phyloP scores from a whole-genome alignment of 1,140 invertebrate genomes.

The Ips nitidus region DNA sequence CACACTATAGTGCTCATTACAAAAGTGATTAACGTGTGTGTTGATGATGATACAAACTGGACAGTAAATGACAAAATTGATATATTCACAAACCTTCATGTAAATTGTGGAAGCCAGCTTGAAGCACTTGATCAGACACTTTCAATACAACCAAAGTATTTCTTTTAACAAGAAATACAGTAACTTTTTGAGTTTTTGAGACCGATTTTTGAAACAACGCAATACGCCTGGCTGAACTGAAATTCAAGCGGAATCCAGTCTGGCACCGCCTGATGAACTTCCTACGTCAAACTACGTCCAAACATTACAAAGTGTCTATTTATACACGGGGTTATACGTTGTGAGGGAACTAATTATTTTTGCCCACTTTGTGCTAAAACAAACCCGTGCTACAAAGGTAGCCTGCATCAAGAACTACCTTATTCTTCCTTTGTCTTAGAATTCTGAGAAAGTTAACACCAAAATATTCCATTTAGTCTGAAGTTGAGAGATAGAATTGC shows the following conservation, averaged over 20 bases:
- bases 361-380: neutral
- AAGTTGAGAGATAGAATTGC: neutral
- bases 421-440: neutral
- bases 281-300: constrained; percentile 31
- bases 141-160: neutral
- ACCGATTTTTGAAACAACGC: constrained; percentile 19
- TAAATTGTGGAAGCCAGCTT: too few species aligned
- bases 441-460: neutral
- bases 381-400: neutral
- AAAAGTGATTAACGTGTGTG: constrained; percentile 1
- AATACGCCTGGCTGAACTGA: constrained; percentile 13
- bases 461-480: neutral
- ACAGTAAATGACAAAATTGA: too few species aligned
- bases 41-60: neutral
- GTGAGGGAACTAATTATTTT: neutral
- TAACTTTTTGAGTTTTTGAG: neutral
- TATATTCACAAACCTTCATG: too few species aligned
- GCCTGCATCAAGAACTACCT: neutral
- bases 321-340: constrained; percentile 24
- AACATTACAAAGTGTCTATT: constrained; percentile 33
- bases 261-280: constrained; percentile 20
- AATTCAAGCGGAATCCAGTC: constrained; percentile 21
- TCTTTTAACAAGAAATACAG: constrained; percentile 1
- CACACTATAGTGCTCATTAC: neutral
- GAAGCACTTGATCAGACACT: neutral